These are phyloP conservation scores for Rhinopithecus roxellana DNA, from an alignment of 2,113 vertebrate species.

Conservation along the genomic window DNA sequence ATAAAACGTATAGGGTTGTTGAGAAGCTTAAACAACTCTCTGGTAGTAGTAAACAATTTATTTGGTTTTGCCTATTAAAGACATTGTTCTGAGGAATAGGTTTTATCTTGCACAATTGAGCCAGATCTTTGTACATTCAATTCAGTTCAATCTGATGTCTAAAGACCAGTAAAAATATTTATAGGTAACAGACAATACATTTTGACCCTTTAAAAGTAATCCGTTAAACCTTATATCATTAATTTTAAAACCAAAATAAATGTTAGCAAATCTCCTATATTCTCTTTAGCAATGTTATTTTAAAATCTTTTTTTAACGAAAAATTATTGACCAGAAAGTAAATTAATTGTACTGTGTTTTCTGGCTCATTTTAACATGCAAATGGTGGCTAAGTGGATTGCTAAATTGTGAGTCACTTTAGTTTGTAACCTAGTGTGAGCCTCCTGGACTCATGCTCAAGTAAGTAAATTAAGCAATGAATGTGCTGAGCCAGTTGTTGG, in stretches of 20 bases:
- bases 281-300: background rate
- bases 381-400: background rate
- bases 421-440: conserved; percentile 45
- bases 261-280: background rate
- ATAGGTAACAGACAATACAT: background rate
- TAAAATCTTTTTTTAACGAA: background rate
- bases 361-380: background rate
- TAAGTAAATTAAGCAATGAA: conserved; percentile 51
- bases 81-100: background rate
- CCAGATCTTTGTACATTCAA: background rate
- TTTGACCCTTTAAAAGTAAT: conserved; percentile 1
- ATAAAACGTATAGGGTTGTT: background rate
- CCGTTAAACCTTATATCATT: conserved; percentile 11
- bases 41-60: background rate
- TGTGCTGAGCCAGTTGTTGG: conserved; percentile 67
- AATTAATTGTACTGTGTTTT: background rate
- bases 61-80: background rate
- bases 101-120: background rate
- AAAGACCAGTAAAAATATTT: background rate
- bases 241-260: conserved; percentile 27
- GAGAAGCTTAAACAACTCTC: background rate
- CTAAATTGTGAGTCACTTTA: conserved; percentile 50
- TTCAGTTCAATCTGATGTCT: background rate
- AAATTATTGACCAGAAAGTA: background rate
- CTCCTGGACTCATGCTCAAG: conserved; percentile 21